Conservation (phyloP, 2,797 vertebrate species). For the Delichon dasypus region DNA sequence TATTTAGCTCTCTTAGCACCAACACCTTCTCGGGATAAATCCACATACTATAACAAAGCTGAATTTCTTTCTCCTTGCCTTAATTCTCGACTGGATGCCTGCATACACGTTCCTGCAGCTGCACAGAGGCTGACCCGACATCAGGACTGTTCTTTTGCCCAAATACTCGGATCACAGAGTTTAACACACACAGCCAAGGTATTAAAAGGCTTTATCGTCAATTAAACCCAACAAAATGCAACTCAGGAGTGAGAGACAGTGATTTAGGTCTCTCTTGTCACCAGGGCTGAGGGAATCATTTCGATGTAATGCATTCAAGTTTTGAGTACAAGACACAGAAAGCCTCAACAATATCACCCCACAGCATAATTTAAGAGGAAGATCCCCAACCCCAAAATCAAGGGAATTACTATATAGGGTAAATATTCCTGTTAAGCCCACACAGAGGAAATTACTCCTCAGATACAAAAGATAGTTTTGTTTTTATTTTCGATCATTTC, state of each 20-base stretch:
- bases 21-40: neutral
- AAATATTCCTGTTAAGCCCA: neutral
- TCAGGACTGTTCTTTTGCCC: neutral
- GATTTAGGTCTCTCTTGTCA: neutral
- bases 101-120: neutral
- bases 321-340: neutral
- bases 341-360: neutral
- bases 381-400: neutral
- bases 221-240: neutral
- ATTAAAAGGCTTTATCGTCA: neutral
- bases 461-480: neutral
- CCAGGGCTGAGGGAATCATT: neutral
- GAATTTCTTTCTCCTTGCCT: neutral
- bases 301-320: neutral
- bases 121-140: neutral
- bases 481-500: constrained; percentile 2
- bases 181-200: neutral
- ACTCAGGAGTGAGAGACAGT: neutral
- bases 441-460: neutral
- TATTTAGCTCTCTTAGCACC: neutral
- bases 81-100: neutral
- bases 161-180: neutral
- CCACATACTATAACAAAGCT: neutral
- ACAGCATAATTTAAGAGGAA: neutral
- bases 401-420: neutral